A percentile compares a stretch with the other conserved stretches of the same genome.
phyloP scores from a whole-genome alignment of 2,113 vertebrate genomes.

The Microtus pennsylvanicus region DNA sequence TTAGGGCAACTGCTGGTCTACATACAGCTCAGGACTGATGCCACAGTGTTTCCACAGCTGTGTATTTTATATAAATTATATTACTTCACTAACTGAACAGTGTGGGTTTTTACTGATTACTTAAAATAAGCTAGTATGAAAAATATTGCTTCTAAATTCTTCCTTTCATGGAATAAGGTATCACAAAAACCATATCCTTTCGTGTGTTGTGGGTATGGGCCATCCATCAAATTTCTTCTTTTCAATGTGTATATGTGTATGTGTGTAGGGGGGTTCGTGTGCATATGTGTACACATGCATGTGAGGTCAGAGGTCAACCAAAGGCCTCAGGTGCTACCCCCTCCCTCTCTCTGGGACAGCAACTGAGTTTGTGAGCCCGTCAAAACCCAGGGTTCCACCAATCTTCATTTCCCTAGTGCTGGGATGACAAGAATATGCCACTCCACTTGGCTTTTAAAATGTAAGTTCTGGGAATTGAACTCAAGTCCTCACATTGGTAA shows the following conservation, averaged over 20 bases:
- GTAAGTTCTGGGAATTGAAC: neutral
- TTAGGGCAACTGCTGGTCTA: neutral
- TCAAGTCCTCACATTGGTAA: neutral
- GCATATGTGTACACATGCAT: neutral
- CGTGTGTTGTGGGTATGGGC: neutral
- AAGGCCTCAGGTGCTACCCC: neutral
- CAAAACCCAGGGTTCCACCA: neutral
- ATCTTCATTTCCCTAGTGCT: too few relatives aligned
- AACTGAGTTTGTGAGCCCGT: neutral
- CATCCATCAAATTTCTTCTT: neutral
- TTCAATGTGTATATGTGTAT: neutral
- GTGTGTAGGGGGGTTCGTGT: neutral
- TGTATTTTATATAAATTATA: neutral
- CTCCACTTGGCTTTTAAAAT: neutral
- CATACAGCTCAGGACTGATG: neutral
- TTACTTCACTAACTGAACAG: neutral
- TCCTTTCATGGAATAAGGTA: neutral
- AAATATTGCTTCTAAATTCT: neutral
- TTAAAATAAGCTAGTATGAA: neutral
- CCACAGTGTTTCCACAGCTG: neutral
- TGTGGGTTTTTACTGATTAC: neutral
- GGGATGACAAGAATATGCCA: neutral
- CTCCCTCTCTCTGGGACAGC: neutral
- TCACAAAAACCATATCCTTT: neutral
- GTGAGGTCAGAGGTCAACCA: neutral